Base-by-base conservation (phyloP, 1,140 invertebrate species). In the Liolophura sinensis region DNA sequence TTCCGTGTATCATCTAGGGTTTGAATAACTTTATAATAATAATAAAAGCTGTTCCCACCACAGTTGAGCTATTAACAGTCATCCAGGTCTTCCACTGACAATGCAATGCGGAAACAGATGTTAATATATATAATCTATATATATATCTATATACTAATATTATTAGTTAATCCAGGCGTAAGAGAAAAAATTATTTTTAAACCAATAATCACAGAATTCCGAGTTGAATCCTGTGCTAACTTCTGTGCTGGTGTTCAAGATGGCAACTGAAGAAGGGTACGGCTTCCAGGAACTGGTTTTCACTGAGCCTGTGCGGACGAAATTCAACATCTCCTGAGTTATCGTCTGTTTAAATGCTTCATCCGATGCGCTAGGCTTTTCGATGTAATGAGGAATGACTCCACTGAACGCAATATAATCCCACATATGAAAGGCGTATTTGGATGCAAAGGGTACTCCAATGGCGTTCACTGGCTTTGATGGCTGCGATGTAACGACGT, bases 381-480 rank as follows among this genome's bases (percentile, higher is more conserved):
- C 73, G 3, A 69, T 73, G 27, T 73, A 67, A 9, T 73, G 67
- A 16, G 54, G 25, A 11, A 78, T 74, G 22, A 65, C 63, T 0
- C 71, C 73, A 47, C 78, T 77, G 62, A 77, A 79, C 3, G 69
- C 76, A 46, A 75, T 55, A n/a, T 69, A 22, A 55, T 78, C 78
- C 76, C 78, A 79, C 62, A 74, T 73, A 22, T 78, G 69, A 55
- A 75, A 73, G 0, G 74, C 56, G 60, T 78, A 78, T 1, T 47
- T 47, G 20, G 69, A 62, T 11, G 67, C 62, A 31, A 73, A 72
- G 5, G 70, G 69, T 20, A 73, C 60, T 20, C 69, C 68, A 25
- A 75, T 52, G 15, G 62, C 6, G 49, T 68, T 67, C 25, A 75
- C 69, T 1, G 73, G 76, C 20, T 68, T 22, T 0, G 71, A 78